phyloP scores from a whole-genome alignment of 2,113 vertebrate species.

The Boulengeromyrus knoepffleri region DNA sequence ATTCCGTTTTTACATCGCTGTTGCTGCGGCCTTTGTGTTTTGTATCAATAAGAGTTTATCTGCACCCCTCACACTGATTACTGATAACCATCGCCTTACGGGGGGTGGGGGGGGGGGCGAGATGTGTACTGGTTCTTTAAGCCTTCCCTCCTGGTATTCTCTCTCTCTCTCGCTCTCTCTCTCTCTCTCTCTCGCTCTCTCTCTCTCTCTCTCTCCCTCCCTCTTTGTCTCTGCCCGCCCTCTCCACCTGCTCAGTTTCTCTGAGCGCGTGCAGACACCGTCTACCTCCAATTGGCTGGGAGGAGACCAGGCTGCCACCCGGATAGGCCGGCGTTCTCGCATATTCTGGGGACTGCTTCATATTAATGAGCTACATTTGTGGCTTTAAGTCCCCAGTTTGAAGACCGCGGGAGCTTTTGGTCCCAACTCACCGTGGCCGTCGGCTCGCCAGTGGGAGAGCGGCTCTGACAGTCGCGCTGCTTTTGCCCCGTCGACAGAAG shows the following conservation, averaged over 20 bases:
- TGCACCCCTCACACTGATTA: not conserved
- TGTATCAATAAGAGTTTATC: not conserved
- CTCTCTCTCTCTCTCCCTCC: conserved; percentile 39
- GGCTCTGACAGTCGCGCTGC: conserved; percentile 77
- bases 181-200: not conserved
- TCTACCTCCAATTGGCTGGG: conserved; percentile 75
- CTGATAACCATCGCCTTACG: conserved; percentile 42
- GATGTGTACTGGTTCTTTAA: conserved; percentile 21
- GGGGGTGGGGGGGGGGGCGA: not conserved
- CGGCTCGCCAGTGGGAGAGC: conserved; percentile 67
- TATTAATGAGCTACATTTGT: conserved; percentile 95
- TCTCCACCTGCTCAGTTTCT: conserved; percentile 57
- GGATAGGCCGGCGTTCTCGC: conserved; percentile 73
- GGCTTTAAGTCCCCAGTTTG: conserved; percentile 99
- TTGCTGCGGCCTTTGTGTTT: not conserved
- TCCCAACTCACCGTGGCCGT: conserved; percentile 80
- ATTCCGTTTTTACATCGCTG: not conserved
- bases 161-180: conserved; percentile 1
- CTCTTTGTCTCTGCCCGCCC: conserved; percentile 39
- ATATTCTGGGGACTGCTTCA: conserved; percentile 88
- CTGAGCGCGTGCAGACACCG: conserved; percentile 55
- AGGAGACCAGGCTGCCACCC: conserved; percentile 68
- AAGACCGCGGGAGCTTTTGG: conserved; percentile 82
- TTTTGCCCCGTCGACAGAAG: conserved; percentile 48
- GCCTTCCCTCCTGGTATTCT: not conserved